Conservation (phyloP, 2,888 invertebrate species). For the Nowickia ferox region DNA sequence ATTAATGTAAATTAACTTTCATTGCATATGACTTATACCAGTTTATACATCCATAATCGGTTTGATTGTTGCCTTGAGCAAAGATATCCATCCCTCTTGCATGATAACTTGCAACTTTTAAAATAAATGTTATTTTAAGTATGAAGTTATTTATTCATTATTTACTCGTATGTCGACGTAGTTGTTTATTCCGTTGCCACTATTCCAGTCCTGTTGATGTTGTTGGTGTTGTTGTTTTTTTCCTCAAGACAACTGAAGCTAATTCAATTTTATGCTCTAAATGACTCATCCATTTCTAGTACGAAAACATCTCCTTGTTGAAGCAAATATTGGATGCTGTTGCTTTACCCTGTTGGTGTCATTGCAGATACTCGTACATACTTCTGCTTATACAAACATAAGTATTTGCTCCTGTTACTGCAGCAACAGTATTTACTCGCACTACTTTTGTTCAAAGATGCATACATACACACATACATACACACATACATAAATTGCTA, state of each 20-base stretch:
- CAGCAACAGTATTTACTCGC: background rate
- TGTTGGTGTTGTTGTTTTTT: constrained; percentile 27
- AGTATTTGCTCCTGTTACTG: constrained; percentile 25
- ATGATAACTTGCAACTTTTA: constrained; percentile 24
- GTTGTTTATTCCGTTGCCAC: background rate
- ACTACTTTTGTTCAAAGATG: constrained; percentile 24
- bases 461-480: background rate
- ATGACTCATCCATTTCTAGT: constrained; percentile 54
- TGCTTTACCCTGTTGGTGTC: background rate
- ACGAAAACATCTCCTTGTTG: constrained; percentile 46
- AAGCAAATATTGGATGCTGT: constrained; percentile 16
- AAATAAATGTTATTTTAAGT: constrained; percentile 58
- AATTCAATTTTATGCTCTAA: constrained; percentile 69
- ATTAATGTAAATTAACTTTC: constrained; percentile 26
- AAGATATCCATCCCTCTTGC: constrained; percentile 24
- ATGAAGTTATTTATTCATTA: constrained; percentile 49
- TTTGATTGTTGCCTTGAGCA: constrained; percentile 48
- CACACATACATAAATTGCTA: no score
- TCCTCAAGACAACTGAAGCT: constrained; percentile 53
- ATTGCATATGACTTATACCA: constrained; percentile 7
- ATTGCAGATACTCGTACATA: background rate
- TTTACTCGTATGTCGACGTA: constrained; percentile 45
- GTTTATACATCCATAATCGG: constrained; percentile 24
- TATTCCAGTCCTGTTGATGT: background rate
- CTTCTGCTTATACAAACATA: constrained; percentile 1